Conservation (phyloP, 2,797 vertebrate species). For the Siniperca obscura region DNA sequence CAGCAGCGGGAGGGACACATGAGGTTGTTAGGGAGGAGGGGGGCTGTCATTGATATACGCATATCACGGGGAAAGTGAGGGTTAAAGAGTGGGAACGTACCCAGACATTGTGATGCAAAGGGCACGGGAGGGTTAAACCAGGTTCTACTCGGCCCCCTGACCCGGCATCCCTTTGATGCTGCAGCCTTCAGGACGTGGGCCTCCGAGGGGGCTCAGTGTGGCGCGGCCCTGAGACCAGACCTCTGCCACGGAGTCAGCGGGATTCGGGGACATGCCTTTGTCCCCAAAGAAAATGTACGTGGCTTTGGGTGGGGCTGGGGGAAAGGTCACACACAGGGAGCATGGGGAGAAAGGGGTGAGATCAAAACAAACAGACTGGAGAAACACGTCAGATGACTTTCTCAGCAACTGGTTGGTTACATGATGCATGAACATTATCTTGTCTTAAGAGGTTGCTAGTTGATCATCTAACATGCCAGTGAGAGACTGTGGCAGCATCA, state of each 20-base stretch:
- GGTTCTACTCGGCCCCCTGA: conserved; percentile 75
- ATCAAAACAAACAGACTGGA: conserved; percentile 76
- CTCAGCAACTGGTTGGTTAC: conserved; percentile 37
- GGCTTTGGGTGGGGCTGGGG: conserved; percentile 72
- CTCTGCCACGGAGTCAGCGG: conserved; percentile 65
- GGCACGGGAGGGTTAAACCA: conserved; percentile 74
- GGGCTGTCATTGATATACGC: conserved; percentile 74
- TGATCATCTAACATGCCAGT: not conserved
- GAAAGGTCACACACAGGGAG: conserved; percentile 71
- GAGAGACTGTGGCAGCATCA: no score
- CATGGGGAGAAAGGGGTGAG: conserved; percentile 50
- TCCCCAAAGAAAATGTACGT: conserved; percentile 85
- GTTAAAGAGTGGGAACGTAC: conserved; percentile 76
- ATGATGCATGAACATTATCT: conserved; percentile 7
- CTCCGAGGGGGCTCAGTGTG: conserved; percentile 69
- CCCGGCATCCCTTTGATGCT: conserved; percentile 79
- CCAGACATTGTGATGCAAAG: conserved; percentile 82
- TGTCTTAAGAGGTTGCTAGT: not conserved
- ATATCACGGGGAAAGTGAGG: conserved; percentile 78
- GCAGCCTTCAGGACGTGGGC: conserved; percentile 65
- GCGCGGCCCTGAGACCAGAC: conserved; percentile 62
- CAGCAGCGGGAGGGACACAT: conserved; percentile 53
- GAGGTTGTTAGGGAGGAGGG: conserved; percentile 51
- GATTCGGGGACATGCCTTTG: conserved; percentile 71
- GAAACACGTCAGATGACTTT: conserved; percentile 49